A percentile compares a stretch with the other conserved stretches of the same genome.
Evolutionary conservation across 2,797 vertebrate species (phyloP).

Genomic region (Cynodonichthys magdalenae): DNA sequence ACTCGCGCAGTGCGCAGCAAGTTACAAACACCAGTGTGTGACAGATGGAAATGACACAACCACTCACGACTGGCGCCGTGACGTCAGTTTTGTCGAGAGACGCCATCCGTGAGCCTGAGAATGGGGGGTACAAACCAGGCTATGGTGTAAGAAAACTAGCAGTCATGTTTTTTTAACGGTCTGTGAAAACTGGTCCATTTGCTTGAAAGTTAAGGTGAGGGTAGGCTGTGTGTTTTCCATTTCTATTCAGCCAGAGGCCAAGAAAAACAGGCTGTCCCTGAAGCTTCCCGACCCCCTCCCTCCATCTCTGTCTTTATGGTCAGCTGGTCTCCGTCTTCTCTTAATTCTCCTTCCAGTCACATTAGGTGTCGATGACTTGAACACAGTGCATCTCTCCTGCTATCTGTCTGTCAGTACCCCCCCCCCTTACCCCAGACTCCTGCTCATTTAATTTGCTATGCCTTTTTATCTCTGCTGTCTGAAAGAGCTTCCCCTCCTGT

Average conservation of each 20-base stretch:
- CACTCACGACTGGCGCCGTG: too few relatives aligned
- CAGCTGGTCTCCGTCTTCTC: conserved; percentile 41
- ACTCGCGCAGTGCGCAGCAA: too few relatives aligned
- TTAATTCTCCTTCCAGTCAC: conserved; percentile 31
- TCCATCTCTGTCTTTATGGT: conserved; percentile 25
- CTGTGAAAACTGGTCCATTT: not conserved
- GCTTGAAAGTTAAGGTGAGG: conserved; percentile 35
- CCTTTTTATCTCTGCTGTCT: conserved; percentile 59
- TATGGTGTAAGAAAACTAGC: not conserved
- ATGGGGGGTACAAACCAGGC: too few relatives aligned
- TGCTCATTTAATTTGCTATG: conserved; percentile 54
- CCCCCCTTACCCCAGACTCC: conserved; percentile 10
- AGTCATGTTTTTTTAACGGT: not conserved
- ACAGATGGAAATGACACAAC: too few relatives aligned
- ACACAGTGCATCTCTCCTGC: conserved; percentile 34
- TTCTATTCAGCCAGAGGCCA: conserved; percentile 44
- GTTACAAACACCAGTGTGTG: too few relatives aligned
- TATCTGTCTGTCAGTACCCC: conserved; percentile 42
- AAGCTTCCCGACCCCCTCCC: conserved; percentile 6
- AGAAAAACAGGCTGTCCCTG: conserved; percentile 46
- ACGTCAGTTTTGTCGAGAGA: too few relatives aligned
- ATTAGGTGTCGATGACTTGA: conserved; percentile 42
- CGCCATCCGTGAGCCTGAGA: too few relatives aligned
- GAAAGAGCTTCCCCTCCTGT: conserved; percentile 42
- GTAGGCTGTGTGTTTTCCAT: conserved; percentile 36